Percentiles rank a stretch among this genome's conserved stretches.
Conservation (phyloP, 2,797 vertebrate genomes). For the Sebastes trivittatus region DNA sequence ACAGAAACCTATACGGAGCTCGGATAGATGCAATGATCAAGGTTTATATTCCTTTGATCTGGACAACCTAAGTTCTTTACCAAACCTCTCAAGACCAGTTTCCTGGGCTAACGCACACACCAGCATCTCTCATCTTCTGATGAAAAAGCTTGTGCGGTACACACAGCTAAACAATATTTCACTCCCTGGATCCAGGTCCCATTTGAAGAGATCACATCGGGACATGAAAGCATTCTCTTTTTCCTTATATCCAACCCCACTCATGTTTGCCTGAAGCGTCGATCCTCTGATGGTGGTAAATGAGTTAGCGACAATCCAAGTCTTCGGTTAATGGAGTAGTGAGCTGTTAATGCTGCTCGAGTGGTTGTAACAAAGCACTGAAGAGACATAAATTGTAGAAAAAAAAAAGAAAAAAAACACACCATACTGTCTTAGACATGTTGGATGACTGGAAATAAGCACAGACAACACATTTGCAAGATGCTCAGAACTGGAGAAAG, state of each 20-base stretch:
- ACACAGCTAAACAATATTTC: conserved; percentile 78
- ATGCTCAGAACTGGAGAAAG: conserved; percentile 63
- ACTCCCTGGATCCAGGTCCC: conserved; percentile 78
- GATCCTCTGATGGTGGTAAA: conserved; percentile 85
- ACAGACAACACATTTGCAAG: conserved; percentile 76
- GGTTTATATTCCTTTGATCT: conserved; percentile 79
- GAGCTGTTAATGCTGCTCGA: conserved; percentile 87
- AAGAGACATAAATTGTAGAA: conserved; percentile 80
- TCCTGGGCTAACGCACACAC: conserved; percentile 53
- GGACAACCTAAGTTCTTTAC: conserved; percentile 71
- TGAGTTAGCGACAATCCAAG: conserved; percentile 87
- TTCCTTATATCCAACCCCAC: conserved; percentile 76
- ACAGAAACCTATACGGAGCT: conserved; percentile 40
- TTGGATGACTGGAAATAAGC: conserved; percentile 74
- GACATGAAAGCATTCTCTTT: conserved; percentile 83
- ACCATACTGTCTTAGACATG: conserved; percentile 73
- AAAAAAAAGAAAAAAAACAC: conserved; percentile 50
- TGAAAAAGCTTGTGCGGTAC: conserved; percentile 74
- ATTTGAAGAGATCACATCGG: conserved; percentile 85
- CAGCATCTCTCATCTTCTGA: conserved; percentile 81
- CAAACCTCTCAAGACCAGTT: conserved; percentile 77
- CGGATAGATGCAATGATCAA: conserved; percentile 70
- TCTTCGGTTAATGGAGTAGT: conserved; percentile 83
- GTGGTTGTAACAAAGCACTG: conserved; percentile 83
- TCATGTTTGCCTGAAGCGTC: conserved; percentile 81